These are phyloP conservation scores for Drosophila sturtevanti DNA, from an alignment of 1,140 invertebrate species.

Conservation along the genomic window DNA sequence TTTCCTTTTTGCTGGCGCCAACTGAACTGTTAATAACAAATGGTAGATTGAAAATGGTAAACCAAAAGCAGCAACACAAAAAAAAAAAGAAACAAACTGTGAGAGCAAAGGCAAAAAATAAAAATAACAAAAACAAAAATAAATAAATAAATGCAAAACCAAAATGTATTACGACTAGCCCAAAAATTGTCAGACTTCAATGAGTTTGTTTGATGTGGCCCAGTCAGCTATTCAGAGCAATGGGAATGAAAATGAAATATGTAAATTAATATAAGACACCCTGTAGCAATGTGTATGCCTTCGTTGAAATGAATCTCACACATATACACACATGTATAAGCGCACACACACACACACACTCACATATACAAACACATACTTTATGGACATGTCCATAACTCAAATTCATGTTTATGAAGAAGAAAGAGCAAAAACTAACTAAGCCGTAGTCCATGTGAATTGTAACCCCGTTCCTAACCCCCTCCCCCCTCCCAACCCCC, in stretches of 20 bases:
- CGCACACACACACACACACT: too few relatives aligned
- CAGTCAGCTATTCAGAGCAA: not conserved
- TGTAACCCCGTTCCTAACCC: too few relatives aligned
- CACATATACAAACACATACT: too few relatives aligned
- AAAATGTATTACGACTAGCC: conserved; percentile 1
- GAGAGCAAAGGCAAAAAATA: conserved; percentile 14
- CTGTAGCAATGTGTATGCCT: not conserved
- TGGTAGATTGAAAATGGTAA: conserved; percentile 52
- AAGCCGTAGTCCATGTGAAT: not conserved
- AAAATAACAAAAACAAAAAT: not conserved
- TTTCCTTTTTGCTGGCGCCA: conserved; percentile 15
- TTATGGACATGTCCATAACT: conserved; percentile 18
- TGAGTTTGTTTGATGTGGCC: not conserved
- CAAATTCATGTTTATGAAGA: conserved; percentile 63
- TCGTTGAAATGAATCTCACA: conserved; percentile 7
- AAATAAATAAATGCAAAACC: not conserved
- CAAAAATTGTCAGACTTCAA: conserved; percentile 4
- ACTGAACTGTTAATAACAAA: conserved; percentile 49
- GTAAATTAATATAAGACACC: conserved; percentile 11
- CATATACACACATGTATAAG: too few relatives aligned
- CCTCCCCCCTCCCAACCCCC: too few relatives aligned
- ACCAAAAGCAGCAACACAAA: not conserved
- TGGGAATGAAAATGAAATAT: conserved; percentile 15
- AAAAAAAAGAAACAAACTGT: conserved; percentile 27
- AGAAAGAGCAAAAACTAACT: conserved; percentile 22